Conservation (phyloP, 2,113 vertebrate genomes). For the Ceyx melanurus region DNA sequence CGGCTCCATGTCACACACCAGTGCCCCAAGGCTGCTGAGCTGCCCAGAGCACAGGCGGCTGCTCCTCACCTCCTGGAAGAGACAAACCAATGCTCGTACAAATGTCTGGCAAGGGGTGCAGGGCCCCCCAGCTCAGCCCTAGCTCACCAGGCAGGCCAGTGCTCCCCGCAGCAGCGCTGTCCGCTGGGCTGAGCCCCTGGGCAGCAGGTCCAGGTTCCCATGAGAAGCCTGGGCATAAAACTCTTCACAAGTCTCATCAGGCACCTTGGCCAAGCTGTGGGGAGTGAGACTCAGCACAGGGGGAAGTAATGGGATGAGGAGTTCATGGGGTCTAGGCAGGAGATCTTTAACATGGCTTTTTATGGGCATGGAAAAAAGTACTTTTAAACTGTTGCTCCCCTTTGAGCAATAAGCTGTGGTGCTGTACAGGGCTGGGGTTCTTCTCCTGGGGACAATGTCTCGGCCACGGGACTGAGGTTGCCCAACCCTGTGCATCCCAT, state of each 20-base stretch:
- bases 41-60: conserved; percentile 3
- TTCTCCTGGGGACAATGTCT: too few relatives aligned
- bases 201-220: conserved; percentile 59
- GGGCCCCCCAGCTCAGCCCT: accelerated
- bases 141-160: conserved; percentile 65
- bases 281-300: not conserved
- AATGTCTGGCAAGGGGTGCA: accelerated
- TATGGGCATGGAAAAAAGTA: accelerated
- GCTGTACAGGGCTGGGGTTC: not conserved
- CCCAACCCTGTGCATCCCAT: not conserved
- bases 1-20: conserved; percentile 66
- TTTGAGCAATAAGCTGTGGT: not conserved
- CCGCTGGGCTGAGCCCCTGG: conserved; percentile 51
- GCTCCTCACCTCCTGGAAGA: conserved; percentile 15
- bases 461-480: accelerated
- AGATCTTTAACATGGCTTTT: not conserved
- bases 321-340: accelerated
- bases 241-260: not conserved
- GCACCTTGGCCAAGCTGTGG: conserved; percentile 26
- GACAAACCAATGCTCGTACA: not conserved
- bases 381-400: not conserved
- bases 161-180: conserved; percentile 19
- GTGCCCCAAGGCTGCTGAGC: conserved; percentile 22
- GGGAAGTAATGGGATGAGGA: accelerated
- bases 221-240: conserved; percentile 48